Evolutionary conservation across 2,113 vertebrate genomes (phyloP).

Genomic region (Albula goreensis): DNA sequence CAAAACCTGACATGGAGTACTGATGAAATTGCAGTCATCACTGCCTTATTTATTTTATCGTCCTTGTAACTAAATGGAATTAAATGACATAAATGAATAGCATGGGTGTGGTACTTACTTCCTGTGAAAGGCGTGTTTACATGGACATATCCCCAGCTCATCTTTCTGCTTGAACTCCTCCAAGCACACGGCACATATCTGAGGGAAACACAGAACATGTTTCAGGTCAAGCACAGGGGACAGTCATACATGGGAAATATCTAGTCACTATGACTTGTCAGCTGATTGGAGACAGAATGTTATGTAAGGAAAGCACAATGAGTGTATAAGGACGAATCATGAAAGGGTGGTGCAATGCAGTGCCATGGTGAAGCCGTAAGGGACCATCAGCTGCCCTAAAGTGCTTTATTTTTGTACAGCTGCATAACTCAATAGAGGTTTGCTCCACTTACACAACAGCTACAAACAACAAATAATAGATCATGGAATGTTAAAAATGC

Average conservation of each 20-base stretch:
- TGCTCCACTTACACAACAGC: too few species aligned
- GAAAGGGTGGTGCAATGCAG: too few species aligned
- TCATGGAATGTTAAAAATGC: too few species aligned
- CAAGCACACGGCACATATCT: constrained; percentile 97
- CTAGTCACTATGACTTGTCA: neutral
- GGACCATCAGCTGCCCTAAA: too few species aligned
- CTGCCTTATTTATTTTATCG: neutral
- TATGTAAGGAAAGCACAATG: too few species aligned
- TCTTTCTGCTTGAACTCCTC: constrained; percentile 98
- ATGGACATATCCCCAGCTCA: constrained; percentile 95
- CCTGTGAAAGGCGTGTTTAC: constrained; percentile 98
- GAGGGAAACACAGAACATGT: constrained; percentile 24
- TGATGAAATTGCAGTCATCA: neutral
- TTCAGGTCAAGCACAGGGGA: neutral
- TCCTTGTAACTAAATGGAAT: neutral
- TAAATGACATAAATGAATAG: neutral
- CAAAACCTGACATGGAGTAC: too few species aligned
- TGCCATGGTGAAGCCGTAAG: too few species aligned
- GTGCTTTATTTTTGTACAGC: too few species aligned
- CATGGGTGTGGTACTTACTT: constrained; percentile 80
- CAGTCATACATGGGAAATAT: neutral
- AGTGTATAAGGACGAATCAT: too few species aligned
- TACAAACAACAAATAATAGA: too few species aligned
- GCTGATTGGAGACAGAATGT: neutral
- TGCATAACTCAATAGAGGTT: too few species aligned